Percentiles rank a stretch among this genome's conserved stretches.
These are phyloP conservation scores for Muscina levida DNA, from an alignment of 2,888 invertebrate species.

Conservation along the genomic window DNA sequence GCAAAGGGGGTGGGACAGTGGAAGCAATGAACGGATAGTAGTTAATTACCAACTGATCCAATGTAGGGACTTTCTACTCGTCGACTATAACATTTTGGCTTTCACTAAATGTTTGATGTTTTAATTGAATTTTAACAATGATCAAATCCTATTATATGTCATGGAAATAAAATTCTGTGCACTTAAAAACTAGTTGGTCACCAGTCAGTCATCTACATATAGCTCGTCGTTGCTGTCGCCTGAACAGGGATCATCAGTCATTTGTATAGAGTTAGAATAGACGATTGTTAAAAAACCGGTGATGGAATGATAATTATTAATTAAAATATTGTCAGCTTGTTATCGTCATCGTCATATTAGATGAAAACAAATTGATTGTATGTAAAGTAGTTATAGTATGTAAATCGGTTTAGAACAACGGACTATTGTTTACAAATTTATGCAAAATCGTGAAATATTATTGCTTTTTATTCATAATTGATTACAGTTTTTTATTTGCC, in stretches of 20 bases:
- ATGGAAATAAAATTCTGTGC: too few species aligned
- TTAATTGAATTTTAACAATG: conserved; percentile 59
- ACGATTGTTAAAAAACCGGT: neutral
- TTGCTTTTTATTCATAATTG: conserved; percentile 48
- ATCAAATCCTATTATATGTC: too few species aligned
- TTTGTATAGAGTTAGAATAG: conserved; percentile 3
- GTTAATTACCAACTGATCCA: too few species aligned
- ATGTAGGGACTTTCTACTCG: too few species aligned
- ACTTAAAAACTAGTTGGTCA: too few species aligned
- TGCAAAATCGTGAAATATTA: conserved; percentile 56
- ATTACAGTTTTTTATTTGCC: conserved; percentile 21
- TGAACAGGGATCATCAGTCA: conserved; percentile 1
- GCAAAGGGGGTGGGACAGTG: conserved; percentile 25
- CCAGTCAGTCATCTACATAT: too few species aligned
- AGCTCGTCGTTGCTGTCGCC: neutral
- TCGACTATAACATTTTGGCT: too few species aligned
- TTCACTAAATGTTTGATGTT: conserved; percentile 28
- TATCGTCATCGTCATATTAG: conserved; percentile 9
- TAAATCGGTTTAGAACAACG: conserved; percentile 35
- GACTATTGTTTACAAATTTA: conserved; percentile 44
- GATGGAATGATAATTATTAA: conserved; percentile 27
- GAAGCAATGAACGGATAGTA: neutral
- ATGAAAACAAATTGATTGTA: conserved; percentile 41
- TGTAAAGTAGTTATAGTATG: conserved; percentile 35
- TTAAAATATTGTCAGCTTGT: conserved; percentile 22